Conservation (phyloP, 2,888 invertebrate genomes). For the Leptinotarsa haldemani region DNA sequence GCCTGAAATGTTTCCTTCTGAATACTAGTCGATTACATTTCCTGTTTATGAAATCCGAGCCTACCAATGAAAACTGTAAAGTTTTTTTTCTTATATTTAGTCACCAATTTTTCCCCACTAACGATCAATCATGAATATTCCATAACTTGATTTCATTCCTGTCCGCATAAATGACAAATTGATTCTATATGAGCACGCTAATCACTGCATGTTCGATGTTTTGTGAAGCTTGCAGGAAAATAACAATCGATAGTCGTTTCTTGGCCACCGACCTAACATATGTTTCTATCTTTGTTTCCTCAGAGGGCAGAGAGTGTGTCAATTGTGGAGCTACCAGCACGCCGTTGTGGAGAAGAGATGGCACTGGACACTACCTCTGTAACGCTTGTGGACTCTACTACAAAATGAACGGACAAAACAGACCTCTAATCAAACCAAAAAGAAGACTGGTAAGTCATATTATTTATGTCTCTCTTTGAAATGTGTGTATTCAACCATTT, state of each 20-base stretch:
- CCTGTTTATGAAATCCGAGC: neutral
- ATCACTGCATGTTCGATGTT: constrained; percentile 48
- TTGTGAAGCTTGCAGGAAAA: constrained; percentile 22
- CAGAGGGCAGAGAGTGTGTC: constrained; percentile 97
- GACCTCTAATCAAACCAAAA: constrained; percentile 99
- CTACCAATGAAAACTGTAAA: neutral
- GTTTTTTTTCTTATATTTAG: neutral
- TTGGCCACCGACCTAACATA: neutral
- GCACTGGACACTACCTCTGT: constrained; percentile 97
- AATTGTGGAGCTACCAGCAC: constrained; percentile 99
- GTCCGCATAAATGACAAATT: constrained; percentile 44
- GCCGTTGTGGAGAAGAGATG: constrained; percentile 96
- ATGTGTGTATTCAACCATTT: neutral
- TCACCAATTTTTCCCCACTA: constrained; percentile 1
- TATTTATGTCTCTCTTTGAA: constrained; percentile 33
- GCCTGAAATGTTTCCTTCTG: too few species aligned
- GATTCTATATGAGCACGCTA: constrained; percentile 43
- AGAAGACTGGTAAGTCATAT: constrained; percentile 95
- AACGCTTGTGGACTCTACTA: constrained; percentile 99
- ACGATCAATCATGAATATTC: constrained; percentile 32
- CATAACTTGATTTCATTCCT: constrained; percentile 41
- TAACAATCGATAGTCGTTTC: constrained; percentile 10
- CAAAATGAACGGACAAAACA: constrained; percentile 99
- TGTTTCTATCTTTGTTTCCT: constrained; percentile 51
- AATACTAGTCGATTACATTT: too few species aligned